Evolutionary conservation across 2,888 invertebrate species (phyloP), one percentile per base, ranked within the genome.

Genomic region (Lagria hirta): DNA sequence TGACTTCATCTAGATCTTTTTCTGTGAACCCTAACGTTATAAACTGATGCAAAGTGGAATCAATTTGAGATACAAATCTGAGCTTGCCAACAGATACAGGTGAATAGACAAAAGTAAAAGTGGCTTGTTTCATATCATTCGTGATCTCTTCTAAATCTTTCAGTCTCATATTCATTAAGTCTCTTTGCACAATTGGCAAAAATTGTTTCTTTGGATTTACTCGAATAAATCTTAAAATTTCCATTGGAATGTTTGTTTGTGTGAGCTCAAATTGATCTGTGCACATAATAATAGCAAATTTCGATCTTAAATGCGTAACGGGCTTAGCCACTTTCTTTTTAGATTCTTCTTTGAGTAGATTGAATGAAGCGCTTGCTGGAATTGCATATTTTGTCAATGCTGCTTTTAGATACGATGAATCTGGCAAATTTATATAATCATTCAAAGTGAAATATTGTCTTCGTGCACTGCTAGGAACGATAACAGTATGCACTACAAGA

Each of bases 1-100:
- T 97, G 0, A 95, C 86, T 75, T 98, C 97, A 72, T 99, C 98
- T 18, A 95, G 77, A 73, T 98, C 97, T 67, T 95, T 96, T 45
- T 87, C 85, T 20, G 86, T 85, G 63, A 99, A 97, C 3, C 95
- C 94, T 35, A 92, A 72, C n/a, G 73, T 65, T 30, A 80, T 73
- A 57, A 93, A 78, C 33, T 83, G 83, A 10, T 79, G 75, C 55
- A 92, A 77, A 0, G 89, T 85, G 11, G 82, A 74, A 53, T 88
- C 82, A 51, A 92, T 82, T 63, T 92, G 89, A 23, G 86, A 71
- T 53, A 88, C 80, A 53, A 93, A 73, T 43, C 90, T 78, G 51
- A 89, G 69, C 48, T 85, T 88, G 2, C 93, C 93, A 48, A 90
- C 79, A 0, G 88, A 81, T 2, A 86, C 81, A 0, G 93, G 92